Conservation (phyloP, 2,113 vertebrate species). For the Tragelaphus strepsiceros region DNA sequence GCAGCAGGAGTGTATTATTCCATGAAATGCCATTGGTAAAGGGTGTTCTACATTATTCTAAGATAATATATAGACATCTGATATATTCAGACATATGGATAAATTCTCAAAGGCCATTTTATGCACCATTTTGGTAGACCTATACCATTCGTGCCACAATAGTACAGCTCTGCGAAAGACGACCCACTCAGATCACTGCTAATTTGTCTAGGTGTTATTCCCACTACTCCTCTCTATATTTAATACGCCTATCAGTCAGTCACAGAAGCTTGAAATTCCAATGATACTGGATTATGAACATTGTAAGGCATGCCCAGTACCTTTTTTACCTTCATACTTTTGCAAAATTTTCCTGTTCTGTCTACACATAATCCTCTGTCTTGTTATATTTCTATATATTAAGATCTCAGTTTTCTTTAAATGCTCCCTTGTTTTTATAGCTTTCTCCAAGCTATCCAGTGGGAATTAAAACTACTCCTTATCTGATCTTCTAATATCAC, state of each 20-base stretch:
- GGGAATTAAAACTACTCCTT: not conserved
- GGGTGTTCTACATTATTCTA: not conserved
- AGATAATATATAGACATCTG: not conserved
- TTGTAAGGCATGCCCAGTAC: not conserved
- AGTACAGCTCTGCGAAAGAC: not conserved
- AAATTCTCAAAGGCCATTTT: not conserved
- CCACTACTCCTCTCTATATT: not conserved
- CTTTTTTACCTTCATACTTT: not conserved
- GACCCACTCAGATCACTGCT: not conserved
- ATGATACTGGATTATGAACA: not conserved
- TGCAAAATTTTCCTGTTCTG: not conserved
- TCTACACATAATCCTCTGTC: not conserved
- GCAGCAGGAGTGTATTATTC: not conserved
- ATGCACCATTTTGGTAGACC: not conserved
- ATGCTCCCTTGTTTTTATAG: not conserved
- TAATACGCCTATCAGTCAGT: not conserved
- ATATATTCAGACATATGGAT: not conserved
- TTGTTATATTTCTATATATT: not conserved
- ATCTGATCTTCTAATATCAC: not conserved
- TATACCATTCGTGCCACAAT: not conserved
- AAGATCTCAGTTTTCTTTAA: not conserved
- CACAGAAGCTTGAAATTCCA: not conserved
- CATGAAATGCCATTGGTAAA: not conserved
- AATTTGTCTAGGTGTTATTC: not conserved
- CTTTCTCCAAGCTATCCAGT: not conserved